Conservation (phyloP, 2,888 invertebrate species). For the Mythimna ferrago region DNA sequence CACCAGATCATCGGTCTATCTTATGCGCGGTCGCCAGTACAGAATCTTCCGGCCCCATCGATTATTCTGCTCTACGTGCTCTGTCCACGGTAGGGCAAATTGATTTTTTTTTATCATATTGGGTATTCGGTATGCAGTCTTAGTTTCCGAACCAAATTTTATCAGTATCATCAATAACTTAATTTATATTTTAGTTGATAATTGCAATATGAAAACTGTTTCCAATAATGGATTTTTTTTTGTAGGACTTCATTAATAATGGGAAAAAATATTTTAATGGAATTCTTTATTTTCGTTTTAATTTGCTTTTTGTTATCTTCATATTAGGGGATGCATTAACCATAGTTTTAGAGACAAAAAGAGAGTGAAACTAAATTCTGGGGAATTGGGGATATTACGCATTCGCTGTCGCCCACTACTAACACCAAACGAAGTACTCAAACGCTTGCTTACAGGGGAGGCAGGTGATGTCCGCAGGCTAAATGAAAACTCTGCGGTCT, state of each 20-base stretch:
- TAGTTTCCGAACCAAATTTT: too few species aligned
- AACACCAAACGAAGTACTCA: conserved; percentile 55
- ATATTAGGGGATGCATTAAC: neutral
- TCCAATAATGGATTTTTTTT: neutral
- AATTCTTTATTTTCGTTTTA: too few species aligned
- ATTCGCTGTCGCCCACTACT: conserved; percentile 48
- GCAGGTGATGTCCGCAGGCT: conserved; percentile 79
- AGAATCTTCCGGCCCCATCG: too few species aligned
- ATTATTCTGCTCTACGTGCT: too few species aligned
- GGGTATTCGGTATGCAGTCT: too few species aligned
- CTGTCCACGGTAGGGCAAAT: too few species aligned
- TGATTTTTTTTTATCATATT: too few species aligned
- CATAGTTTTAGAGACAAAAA: neutral
- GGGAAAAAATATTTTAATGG: neutral
- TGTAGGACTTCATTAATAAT: too few species aligned
- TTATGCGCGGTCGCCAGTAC: too few species aligned
- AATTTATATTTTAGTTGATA: neutral
- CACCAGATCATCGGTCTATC: too few species aligned
- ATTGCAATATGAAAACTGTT: neutral
- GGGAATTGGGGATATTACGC: neutral
- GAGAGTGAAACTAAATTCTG: neutral
- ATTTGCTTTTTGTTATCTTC: neutral
- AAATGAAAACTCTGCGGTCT: conserved; percentile 79
- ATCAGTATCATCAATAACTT: neutral
- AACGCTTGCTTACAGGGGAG: conserved; percentile 71